Base-by-base conservation (phyloP, 2,113 vertebrate species). In the Tachysurus vachellii region DNA sequence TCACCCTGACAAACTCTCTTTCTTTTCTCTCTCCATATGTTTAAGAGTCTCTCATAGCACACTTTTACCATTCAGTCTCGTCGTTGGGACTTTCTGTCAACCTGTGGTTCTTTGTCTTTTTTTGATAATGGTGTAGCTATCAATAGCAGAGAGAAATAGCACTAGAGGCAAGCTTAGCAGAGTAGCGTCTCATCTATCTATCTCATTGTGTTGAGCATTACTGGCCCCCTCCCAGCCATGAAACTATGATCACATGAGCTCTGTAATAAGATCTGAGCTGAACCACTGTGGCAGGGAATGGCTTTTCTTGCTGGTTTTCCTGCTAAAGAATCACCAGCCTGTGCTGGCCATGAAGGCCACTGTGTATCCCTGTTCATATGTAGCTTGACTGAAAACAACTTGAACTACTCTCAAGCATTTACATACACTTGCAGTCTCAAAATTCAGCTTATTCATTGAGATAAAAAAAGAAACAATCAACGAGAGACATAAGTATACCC, bases 371-470 rank as follows among this genome's bases (percentile, higher is more conserved):
- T 79, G 86, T 86, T 75, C 68, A 84, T 73, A 56, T 87, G 76
- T 85, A 83, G 88, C 86, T 88, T 86, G 85, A 87, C 87, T 83
- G 88, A 54, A 81, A 86, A 88, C 89, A 75, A 89, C 84, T 91
- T 90, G 88, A 91, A 87, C 82, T 80, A 88, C 89, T 91, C 89
- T 91, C 87, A 91, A 90, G 93, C 91, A 92, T 93, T 92, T 92
- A 92, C 94, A 94, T 93, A 94, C 89, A 89, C 89, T 89, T 85
- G 84, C 85, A 91, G 83, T 91, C 89, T 91, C 91, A 90, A 90
- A 90, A 92, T 90, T 89, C 94, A 94, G 94, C 94, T 94, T 94
- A 94, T 94, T 92, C 88, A 53, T 91, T 88, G 88, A 88, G 87
- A 91, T 90, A 88, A 91, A 92, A 89, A 84, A 87, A 59, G 50